phyloP scores from a whole-genome alignment of 1,140 invertebrate genomes.

The Brachionus sp. region DNA sequence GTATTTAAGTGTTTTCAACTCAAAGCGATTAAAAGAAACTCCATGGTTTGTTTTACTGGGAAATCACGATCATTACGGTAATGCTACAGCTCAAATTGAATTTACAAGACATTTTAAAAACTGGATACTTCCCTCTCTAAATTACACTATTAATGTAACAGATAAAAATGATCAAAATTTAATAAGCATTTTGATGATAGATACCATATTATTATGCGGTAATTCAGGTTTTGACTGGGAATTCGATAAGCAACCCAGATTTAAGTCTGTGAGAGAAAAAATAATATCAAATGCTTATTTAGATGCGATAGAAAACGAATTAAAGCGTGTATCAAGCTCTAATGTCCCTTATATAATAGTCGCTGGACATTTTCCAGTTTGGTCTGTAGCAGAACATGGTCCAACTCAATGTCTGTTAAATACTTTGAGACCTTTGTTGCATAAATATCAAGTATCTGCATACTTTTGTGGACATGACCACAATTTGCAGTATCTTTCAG shows the following conservation, averaged over 20 bases:
- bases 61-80: conserved; percentile 61
- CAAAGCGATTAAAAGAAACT: conserved; percentile 49
- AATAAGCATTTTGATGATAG: conserved; percentile 60
- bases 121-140: conserved; percentile 57
- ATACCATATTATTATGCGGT: conserved; percentile 61
- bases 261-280: conserved; percentile 16
- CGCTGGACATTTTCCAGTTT: conserved; percentile 55
- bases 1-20: conserved; percentile 50
- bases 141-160: conserved; percentile 54
- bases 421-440: conserved; percentile 57
- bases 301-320: background rate
- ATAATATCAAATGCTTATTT: conserved; percentile 14
- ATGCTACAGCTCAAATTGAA: conserved; percentile 57
- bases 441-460: conserved; percentile 60
- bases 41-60: conserved; percentile 58
- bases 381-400: conserved; percentile 61
- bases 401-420: conserved; percentile 59
- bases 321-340: background rate
- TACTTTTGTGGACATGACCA: conserved; percentile 63
- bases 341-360: conserved; percentile 35
- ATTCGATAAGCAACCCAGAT: conserved; percentile 28
- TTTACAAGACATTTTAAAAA: conserved; percentile 55
- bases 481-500: conserved; percentile 56
- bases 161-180: conserved; percentile 48
- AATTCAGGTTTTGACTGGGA: conserved; percentile 52